Conservation (phyloP, 2,113 vertebrate species). For the Brachypteracias leptosomus region DNA sequence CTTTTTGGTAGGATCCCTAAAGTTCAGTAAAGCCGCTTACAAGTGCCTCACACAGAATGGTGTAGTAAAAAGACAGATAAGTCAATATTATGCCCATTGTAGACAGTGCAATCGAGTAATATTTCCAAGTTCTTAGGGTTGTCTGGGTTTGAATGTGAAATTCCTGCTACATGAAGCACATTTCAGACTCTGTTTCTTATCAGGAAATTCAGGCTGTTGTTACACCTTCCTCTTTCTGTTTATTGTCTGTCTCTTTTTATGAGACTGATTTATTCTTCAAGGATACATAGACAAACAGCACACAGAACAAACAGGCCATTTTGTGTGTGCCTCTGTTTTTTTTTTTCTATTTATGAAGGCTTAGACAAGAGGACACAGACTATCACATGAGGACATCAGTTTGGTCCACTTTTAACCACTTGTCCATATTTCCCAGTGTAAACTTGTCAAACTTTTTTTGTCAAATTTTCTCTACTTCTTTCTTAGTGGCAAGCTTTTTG, state of each 20-base stretch:
- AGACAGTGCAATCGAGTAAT: neutral
- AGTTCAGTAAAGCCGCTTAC: neutral
- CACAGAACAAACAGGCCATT: neutral
- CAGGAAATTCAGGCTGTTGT: neutral
- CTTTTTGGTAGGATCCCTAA: neutral
- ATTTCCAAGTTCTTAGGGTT: neutral
- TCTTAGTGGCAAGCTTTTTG: neutral
- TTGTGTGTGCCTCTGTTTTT: neutral
- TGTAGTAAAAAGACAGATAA: neutral
- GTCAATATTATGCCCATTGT: neutral
- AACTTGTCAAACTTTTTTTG: neutral
- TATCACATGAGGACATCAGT: neutral
- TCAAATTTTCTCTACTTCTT: neutral
- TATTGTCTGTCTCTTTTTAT: neutral
- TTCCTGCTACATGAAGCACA: neutral
- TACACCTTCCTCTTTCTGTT: neutral
- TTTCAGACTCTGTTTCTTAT: neutral
- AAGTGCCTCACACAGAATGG: neutral
- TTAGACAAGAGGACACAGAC: neutral
- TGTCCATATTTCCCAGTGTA: neutral
- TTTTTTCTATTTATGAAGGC: neutral
- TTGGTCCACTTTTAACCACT: neutral
- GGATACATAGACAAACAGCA: neutral
- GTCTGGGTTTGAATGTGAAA: neutral
- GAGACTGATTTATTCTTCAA: neutral